phyloP scores from a whole-genome alignment of 2,113 vertebrate genomes.

The Seriola aureovittata region DNA sequence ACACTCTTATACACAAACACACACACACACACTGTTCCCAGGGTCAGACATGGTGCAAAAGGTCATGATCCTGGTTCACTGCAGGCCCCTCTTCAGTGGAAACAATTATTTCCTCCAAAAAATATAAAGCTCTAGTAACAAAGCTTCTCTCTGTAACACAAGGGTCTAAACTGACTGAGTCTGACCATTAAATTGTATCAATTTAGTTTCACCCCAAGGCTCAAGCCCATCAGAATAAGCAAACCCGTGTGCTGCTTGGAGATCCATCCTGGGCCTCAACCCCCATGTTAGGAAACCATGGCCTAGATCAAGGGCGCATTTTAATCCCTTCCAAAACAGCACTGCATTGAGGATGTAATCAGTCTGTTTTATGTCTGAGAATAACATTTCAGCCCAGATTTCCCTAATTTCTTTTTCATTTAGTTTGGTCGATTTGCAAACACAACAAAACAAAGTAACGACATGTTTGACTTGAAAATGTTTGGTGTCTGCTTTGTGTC shows the following conservation, averaged over 20 bases:
- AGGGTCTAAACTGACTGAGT: constrained; percentile 12
- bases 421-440: constrained; percentile 62
- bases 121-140: constrained; percentile 6
- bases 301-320: constrained; percentile 30
- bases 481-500: constrained; percentile 61
- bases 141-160: constrained; percentile 8
- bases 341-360: constrained; percentile 36
- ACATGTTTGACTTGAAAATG: constrained; percentile 44
- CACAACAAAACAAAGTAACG: constrained; percentile 55
- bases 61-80: constrained; percentile 48
- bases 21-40: constrained; percentile 45
- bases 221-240: constrained; percentile 27
- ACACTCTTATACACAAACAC: constrained; percentile 52
- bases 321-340: constrained; percentile 43
- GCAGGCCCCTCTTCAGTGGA: constrained; percentile 28
- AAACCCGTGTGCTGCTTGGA: neutral
- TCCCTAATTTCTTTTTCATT: constrained; percentile 52
- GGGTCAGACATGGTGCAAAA: constrained; percentile 69
- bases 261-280: constrained; percentile 16
- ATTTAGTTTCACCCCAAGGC: constrained; percentile 11
- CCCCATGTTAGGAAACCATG: constrained; percentile 33
- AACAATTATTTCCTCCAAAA: constrained; percentile 24
- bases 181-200: constrained; percentile 15
- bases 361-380: constrained; percentile 51
- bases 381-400: constrained; percentile 45